Conservation (phyloP, 2,797 vertebrate genomes). For the Hydrocynus forskahlii region DNA sequence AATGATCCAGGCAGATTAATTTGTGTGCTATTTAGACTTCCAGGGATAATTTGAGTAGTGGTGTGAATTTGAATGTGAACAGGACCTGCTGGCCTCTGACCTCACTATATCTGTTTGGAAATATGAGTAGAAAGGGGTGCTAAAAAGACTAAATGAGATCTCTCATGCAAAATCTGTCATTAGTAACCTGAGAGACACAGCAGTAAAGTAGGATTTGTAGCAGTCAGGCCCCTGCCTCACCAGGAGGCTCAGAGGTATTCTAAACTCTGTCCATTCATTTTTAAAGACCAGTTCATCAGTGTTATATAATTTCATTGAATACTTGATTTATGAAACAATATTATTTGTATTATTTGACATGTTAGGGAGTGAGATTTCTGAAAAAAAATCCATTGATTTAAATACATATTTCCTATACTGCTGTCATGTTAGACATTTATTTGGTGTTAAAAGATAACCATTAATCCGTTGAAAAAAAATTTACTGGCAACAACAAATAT, state of each 20-base stretch:
- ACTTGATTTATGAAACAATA: not conserved
- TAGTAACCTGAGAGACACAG: slow-evolving; percentile 60
- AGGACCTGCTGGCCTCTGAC: slow-evolving; percentile 16
- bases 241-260: not conserved
- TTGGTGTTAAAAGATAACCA: too few relatives aligned
- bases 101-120: slow-evolving; percentile 48
- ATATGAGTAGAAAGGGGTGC: slow-evolving; percentile 55
- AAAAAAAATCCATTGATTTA: too few relatives aligned
- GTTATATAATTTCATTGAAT: not conserved
- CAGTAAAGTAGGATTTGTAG: not conserved
- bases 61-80: not conserved
- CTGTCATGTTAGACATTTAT: too few relatives aligned
- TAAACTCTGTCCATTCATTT: not conserved
- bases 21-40: not conserved
- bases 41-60: not conserved
- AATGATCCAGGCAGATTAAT: too few relatives aligned
- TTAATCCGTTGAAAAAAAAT: too few relatives aligned
- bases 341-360: too few relatives aligned
- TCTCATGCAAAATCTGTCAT: slow-evolving; percentile 23
- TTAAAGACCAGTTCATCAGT: not conserved
- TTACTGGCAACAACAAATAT: too few relatives aligned
- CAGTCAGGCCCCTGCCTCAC: not conserved
- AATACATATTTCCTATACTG: too few relatives aligned
- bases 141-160: slow-evolving; percentile 65
- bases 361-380: too few relatives aligned